Base-by-base conservation (phyloP, 2,888 invertebrate species). In the Candidula unifasciata region DNA sequence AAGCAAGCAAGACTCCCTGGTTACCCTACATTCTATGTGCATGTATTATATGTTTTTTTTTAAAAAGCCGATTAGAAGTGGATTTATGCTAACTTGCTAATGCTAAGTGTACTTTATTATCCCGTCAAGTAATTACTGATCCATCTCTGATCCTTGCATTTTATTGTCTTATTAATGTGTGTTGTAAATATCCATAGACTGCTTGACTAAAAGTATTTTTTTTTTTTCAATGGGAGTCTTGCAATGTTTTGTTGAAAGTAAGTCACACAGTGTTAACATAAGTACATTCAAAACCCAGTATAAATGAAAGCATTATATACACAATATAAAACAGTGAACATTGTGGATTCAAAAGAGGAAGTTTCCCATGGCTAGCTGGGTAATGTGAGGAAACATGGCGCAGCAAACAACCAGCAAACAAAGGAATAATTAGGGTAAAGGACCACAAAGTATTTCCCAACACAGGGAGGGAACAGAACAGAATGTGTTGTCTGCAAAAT, bases 401-500 rank as follows among this genome's bases (percentile, higher is more conserved):
- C 21, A 24, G 60, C 21, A n/a, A 60, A 24, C n/a, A n/a, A 21
- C 18, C 21, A 60, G 3, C 24, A 24, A 21, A 3, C 3, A 60
- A 60, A n/a, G 60, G 60, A 60, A 13, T 21, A 21, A 60, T 5
- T 60, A 24, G 24, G 24, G 60, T 16, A 21, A 60, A 74, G 52
- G n/a, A 74, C n/a, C 10, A n/a, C 52, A 74, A 74, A 74, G 27
- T 52, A 52, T 52, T 2, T 44, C 24, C 2, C 52, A 3, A 52
- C n/a, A 44, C 44, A n/a, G 27, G 8, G 27, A 16, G 44, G n/a
- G 52, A 13, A 16, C 13, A 27, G 27, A 33, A 33, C 8, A 18
- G 30, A 33, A 57, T 6, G n/a, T 8, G 60, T 21, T 77, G 77
- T 60, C 77, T 77, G 77, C 77, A 77, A 77, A 77, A 60, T 60